Evolutionary conservation across 2,888 invertebrate genomes (phyloP).

Genomic region (Phyllotreta cruciferae): DNA sequence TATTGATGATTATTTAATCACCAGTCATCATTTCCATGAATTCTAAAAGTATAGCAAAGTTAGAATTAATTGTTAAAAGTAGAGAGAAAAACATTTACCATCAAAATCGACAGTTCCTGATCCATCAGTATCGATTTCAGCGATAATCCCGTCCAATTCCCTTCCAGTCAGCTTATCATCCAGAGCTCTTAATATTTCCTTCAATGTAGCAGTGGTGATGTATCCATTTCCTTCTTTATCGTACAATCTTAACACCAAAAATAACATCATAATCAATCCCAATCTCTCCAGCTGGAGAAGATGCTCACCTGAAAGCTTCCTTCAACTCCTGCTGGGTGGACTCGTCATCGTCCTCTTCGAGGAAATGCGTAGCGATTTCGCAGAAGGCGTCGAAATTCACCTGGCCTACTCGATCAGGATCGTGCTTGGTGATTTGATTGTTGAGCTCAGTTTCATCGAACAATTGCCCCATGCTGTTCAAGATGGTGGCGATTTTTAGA

Average conservation of each 20-base stretch:
- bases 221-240: conserved; percentile 96
- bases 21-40: conserved; percentile 96
- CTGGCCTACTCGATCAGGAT: conserved; percentile 88
- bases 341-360: conserved; percentile 94
- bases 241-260: too few relatives aligned
- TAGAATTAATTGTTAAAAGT: not conserved
- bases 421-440: conserved; percentile 80
- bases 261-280: too few relatives aligned
- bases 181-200: conserved; percentile 91
- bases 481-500: conserved; percentile 86
- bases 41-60: conserved; percentile 64
- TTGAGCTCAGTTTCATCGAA: conserved; percentile 83
- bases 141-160: conserved; percentile 95
- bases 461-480: conserved; percentile 94
- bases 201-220: conserved; percentile 87
- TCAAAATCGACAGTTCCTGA: conserved; percentile 99
- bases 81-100: conserved; percentile 61
- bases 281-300: too few relatives aligned
- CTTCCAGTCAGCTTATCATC: conserved; percentile 93
- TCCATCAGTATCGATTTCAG: conserved; percentile 97
- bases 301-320: conserved; percentile 84
- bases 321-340: conserved; percentile 97
- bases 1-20: conserved; percentile 68
- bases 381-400: conserved; percentile 96
- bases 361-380: conserved; percentile 90